A percentile compares a stretch with the other conserved stretches of the same genome.
Evolutionary conservation across 1,140 invertebrate genomes (phyloP).

Genomic region (Propsilocerus akamusi): DNA sequence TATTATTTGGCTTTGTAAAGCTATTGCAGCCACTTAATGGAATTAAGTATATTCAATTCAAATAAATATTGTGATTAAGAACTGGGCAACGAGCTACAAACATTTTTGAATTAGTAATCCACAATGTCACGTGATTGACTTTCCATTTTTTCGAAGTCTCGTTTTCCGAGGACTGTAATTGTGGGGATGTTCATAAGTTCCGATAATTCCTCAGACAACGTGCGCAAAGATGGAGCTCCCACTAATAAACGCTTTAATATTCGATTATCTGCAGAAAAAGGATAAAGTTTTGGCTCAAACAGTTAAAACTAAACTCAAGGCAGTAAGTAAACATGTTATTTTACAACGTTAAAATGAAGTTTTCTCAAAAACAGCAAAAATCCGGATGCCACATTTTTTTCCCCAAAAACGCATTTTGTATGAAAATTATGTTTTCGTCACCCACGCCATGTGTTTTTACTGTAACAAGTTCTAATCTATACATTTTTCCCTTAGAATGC

Average conservation of each 20-base stretch:
- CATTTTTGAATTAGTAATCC: too few relatives aligned
- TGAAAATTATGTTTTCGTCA: background rate
- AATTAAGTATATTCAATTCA: too few relatives aligned
- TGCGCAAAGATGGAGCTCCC: conserved; percentile 9
- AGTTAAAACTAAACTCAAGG: conserved; percentile 37
- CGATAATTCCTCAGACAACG: too few relatives aligned
- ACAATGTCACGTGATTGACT: too few relatives aligned
- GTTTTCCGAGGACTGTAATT: too few relatives aligned
- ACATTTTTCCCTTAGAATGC: conserved; percentile 19
- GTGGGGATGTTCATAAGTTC: too few relatives aligned
- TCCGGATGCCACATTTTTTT: conserved; percentile 8
- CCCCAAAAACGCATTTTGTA: background rate
- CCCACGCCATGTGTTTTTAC: background rate
- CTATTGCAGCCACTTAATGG: too few relatives aligned
- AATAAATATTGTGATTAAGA: too few relatives aligned
- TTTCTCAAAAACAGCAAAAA: background rate
- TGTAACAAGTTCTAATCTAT: conserved; percentile 5
- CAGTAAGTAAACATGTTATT: conserved; percentile 26
- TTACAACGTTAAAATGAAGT: background rate
- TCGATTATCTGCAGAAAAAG: conserved; percentile 32
- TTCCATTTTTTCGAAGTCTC: too few relatives aligned
- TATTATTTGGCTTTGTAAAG: too few relatives aligned
- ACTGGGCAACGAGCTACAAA: too few relatives aligned
- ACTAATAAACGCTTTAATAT: conserved; percentile 25
- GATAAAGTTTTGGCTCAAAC: conserved; percentile 34